These are phyloP conservation scores for Coptodon rendalli DNA, from an alignment of 2,113 vertebrate species.

Conservation along the genomic window DNA sequence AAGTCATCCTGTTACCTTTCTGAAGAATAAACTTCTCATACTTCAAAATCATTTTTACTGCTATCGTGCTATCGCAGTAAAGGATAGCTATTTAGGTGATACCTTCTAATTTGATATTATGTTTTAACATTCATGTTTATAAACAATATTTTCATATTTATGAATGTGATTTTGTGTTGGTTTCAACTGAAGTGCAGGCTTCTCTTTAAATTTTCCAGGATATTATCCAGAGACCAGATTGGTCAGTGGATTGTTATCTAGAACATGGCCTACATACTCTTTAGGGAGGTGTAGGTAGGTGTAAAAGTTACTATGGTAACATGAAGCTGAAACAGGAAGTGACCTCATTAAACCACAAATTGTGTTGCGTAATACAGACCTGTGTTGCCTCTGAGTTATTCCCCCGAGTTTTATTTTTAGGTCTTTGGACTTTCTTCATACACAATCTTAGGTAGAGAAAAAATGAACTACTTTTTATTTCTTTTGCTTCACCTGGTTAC, in stretches of 20 bases:
- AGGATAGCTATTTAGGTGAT: neutral
- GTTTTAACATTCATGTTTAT: neutral
- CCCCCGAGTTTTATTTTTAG: neutral
- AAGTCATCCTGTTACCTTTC: neutral
- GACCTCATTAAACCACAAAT: neutral
- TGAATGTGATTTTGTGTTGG: fast-evolving
- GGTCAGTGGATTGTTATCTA: neutral
- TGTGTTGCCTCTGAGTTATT: fast-evolving
- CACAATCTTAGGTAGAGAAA: neutral
- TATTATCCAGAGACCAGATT: neutral
- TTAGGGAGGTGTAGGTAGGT: neutral
- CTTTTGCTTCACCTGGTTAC: neutral
- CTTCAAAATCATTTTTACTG: neutral
- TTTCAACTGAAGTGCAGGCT: neutral
- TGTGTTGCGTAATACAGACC: fast-evolving
- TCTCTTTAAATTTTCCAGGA: neutral
- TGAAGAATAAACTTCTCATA: neutral
- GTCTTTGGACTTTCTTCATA: neutral
- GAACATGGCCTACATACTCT: neutral
- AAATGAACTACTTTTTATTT: neutral
- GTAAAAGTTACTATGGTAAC: neutral
- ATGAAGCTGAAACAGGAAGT: neutral
- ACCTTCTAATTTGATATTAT: neutral
- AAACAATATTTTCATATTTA: neutral
- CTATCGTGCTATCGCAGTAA: neutral